These are phyloP conservation scores for Arvicanthis niloticus DNA, from an alignment of 2,113 vertebrate genomes.

Conservation along the genomic window DNA sequence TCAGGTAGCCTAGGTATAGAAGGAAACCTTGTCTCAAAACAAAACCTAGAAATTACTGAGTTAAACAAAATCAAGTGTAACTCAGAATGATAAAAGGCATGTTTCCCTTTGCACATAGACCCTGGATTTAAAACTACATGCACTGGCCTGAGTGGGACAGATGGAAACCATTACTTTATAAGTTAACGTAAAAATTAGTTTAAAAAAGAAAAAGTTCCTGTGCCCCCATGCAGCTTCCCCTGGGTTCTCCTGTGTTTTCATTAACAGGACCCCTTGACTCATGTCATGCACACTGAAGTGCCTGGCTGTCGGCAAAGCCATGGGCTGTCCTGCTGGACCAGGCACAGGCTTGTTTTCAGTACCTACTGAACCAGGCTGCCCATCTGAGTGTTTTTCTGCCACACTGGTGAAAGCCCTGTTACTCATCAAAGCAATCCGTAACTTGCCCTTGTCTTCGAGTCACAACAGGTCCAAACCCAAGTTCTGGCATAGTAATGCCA, in stretches of 20 bases:
- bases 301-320: not conserved
- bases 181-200: not conserved
- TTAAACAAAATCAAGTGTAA: not conserved
- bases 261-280: not conserved
- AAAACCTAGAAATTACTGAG: not conserved
- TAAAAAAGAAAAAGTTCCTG: not conserved
- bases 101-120: not conserved
- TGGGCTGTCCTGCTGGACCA: not conserved
- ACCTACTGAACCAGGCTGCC: not conserved
- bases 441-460: not conserved
- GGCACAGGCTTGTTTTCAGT: not conserved
- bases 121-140: not conserved
- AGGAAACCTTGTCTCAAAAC: not conserved
- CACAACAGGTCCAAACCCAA: not conserved
- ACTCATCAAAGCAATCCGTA: not conserved
- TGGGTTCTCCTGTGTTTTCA: not conserved
- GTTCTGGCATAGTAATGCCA: not conserved
- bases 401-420: rapidly evolving
- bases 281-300: not conserved
- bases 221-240: not conserved
- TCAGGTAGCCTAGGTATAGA: not conserved
- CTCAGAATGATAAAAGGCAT: not conserved
- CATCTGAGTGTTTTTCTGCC: not conserved
- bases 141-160: not conserved
- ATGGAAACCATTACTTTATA: not conserved